Conservation (phyloP, 30 jellyfish, hydroid and myxozoan species). For the Turritopsis rubra region DNA sequence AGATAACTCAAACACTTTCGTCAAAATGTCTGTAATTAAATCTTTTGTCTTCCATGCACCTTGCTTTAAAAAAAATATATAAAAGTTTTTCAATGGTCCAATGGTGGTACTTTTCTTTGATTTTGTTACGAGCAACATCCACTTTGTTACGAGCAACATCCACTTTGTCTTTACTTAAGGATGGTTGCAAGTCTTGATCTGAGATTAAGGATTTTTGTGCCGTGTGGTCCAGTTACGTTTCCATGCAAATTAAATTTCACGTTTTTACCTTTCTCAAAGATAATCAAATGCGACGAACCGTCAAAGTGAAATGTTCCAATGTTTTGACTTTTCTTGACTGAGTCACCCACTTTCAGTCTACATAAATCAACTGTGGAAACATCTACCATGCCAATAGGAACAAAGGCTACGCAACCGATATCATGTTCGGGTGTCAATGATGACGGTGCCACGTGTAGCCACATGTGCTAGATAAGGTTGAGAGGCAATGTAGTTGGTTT, state of each 20-base stretch:
- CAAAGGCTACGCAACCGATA: background rate
- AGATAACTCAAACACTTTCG: too few relatives aligned
- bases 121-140: too few relatives aligned
- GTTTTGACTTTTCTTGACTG: background rate
- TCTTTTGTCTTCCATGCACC: too few relatives aligned
- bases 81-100: too few relatives aligned
- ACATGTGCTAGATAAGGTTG: constrained; percentile 14
- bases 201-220: background rate
- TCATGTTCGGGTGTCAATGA: background rate
- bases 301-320: constrained; percentile 1
- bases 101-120: too few relatives aligned
- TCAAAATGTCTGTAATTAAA: too few relatives aligned
- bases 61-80: too few relatives aligned
- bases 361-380: background rate
- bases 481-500: background rate
- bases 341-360: background rate
- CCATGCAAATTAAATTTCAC: background rate
- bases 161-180: background rate
- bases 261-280: background rate
- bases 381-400: background rate
- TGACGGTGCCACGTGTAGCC: background rate
- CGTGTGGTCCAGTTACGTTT: background rate
- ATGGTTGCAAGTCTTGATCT: background rate
- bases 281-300: constrained; percentile 6
- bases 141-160: background rate